phyloP scores from a whole-genome alignment of 2,888 invertebrate genomes.

The Hemistola chrysoprasaria region DNA sequence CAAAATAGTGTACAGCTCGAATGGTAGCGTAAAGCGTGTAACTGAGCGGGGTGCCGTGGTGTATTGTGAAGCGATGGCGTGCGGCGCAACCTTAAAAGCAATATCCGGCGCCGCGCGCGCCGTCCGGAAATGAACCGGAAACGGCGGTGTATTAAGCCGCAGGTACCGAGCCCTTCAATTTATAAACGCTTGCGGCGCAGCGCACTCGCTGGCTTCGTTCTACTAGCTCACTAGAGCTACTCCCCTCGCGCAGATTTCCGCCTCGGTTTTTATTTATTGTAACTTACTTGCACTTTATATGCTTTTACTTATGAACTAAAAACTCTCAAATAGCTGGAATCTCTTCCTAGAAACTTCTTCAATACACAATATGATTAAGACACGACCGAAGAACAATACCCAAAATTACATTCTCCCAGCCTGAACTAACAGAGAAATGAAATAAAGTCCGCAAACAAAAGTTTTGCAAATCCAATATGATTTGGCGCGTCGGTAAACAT shows the following conservation, averaged over 20 bases:
- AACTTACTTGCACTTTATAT: slow-evolving; percentile 53
- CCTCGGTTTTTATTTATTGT: slow-evolving; percentile 70
- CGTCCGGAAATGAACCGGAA: slow-evolving; percentile 83
- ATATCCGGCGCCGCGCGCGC: slow-evolving; percentile 82
- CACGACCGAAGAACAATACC: slow-evolving; percentile 57
- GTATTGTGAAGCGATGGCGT: slow-evolving; percentile 58
- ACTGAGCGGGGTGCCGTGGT: slow-evolving; percentile 33
- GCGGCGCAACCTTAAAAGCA: slow-evolving; percentile 81
- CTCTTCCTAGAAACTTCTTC: slow-evolving; percentile 34
- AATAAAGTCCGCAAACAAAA: slow-evolving; percentile 82
- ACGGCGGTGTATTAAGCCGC: slow-evolving; percentile 82
- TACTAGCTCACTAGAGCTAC: slow-evolving; percentile 31
- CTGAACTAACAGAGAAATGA: slow-evolving; percentile 80
- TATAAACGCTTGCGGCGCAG: slow-evolving; percentile 78
- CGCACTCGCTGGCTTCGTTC: slow-evolving; percentile 48
- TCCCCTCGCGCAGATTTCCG: slow-evolving; percentile 60
- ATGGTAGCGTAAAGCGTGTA: slow-evolving; percentile 29
- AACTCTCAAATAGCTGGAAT: too few relatives aligned
- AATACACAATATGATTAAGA: slow-evolving; percentile 8
- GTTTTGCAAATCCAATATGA: slow-evolving; percentile 82
- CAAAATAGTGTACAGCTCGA: not conserved
- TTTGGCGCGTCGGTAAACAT: slow-evolving; percentile 82
- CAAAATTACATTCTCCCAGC: slow-evolving; percentile 75
- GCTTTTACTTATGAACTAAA: too few relatives aligned
- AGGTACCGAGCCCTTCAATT: slow-evolving; percentile 81